Conservation (phyloP, 2,797 vertebrate species). For the Chloroceryle inda region DNA sequence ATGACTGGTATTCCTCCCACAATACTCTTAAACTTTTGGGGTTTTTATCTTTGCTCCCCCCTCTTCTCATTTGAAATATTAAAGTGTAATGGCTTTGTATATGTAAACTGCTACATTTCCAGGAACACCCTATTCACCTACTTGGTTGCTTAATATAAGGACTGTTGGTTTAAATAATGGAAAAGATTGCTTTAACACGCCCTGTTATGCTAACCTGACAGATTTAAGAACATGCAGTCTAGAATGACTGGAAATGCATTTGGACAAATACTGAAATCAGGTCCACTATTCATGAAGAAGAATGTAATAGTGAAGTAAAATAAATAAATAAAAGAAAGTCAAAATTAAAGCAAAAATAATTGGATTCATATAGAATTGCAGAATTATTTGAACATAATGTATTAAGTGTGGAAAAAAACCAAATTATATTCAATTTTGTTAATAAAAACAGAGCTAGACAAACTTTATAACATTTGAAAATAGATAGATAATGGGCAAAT, state of each 20-base stretch:
- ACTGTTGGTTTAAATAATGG: constrained; percentile 22
- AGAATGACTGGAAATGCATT: constrained; percentile 34
- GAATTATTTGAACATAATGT: neutral
- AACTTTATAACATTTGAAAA: neutral
- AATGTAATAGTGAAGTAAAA: neutral
- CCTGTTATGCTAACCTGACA: constrained; percentile 35
- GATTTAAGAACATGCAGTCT: constrained; percentile 48
- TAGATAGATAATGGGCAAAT: no score
- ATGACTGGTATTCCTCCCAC: neutral
- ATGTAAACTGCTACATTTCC: neutral
- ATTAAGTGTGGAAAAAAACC: neutral
- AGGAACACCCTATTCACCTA: constrained; percentile 1
- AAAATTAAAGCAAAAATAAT: neutral
- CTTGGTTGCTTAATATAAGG: constrained; percentile 15
- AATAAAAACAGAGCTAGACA: neutral
- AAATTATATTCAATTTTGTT: neutral
- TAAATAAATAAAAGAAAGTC: neutral
- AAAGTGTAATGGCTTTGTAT: neutral
- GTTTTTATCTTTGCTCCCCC: fast-evolving
- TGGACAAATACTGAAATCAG: neutral
- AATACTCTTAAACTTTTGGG: neutral
- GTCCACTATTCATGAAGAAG: neutral
- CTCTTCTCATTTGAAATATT: neutral
- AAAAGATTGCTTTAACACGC: constrained; percentile 44
- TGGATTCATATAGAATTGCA: neutral